Evolutionary conservation across 2,888 invertebrate species (phyloP).

Genomic region (Yponomeuta malinellus): DNA sequence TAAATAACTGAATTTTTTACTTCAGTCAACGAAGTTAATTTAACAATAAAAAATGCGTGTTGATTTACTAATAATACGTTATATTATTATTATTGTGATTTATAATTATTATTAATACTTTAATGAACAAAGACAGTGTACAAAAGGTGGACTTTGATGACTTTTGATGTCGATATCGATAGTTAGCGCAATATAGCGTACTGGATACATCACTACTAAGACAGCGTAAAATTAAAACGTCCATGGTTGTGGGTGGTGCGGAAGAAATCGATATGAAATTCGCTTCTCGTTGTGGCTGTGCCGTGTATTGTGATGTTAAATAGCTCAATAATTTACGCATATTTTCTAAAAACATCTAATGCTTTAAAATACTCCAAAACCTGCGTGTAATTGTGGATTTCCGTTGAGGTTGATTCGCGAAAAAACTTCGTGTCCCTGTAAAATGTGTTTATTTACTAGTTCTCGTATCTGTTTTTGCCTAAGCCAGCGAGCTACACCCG

Average conservation of each 20-base stretch:
- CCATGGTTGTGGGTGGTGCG: not conserved
- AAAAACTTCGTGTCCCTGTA: constrained; percentile 1
- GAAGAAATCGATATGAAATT: constrained; percentile 6
- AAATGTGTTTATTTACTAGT: not conserved
- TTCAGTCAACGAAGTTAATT: too few species aligned
- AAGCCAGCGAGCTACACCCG: constrained; percentile 21
- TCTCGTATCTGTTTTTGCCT: not conserved
- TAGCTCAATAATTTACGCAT: constrained; percentile 30
- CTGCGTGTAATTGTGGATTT: not conserved
- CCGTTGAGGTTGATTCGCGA: not conserved
- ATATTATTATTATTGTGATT: too few species aligned
- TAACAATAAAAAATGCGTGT: too few species aligned
- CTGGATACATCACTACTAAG: not conserved
- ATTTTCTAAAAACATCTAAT: constrained; percentile 5
- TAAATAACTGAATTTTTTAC: too few species aligned
- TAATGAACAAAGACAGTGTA: too few species aligned
- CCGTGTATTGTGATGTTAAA: constrained; percentile 52
- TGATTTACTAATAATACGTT: too few species aligned
- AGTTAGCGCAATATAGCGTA: not conserved
- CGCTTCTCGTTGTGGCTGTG: constrained; percentile 39
- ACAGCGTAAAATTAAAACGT: not conserved
- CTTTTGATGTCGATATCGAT: not conserved
- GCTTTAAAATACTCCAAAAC: not conserved
- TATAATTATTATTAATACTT: too few species aligned
- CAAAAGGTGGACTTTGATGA: too few species aligned